phyloP scores from a whole-genome alignment of 2,113 vertebrate species.

The Melanocharis versteri region DNA sequence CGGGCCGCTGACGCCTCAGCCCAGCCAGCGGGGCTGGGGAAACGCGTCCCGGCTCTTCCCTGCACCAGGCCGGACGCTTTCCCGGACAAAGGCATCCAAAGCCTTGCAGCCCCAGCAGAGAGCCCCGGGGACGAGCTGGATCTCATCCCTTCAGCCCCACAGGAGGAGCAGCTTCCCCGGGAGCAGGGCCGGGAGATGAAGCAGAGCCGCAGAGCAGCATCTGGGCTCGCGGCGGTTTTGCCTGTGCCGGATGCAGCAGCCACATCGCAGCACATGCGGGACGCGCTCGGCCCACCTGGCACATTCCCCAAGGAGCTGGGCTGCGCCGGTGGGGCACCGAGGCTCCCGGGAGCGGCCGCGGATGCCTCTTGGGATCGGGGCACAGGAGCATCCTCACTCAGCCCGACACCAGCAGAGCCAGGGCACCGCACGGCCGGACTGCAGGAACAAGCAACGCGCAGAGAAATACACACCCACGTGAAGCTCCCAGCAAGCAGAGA shows the following conservation, averaged over 20 bases:
- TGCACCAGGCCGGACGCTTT: rapidly evolving
- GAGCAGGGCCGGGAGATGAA: neutral
- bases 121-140: neutral
- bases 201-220: neutral
- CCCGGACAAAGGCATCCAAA: neutral
- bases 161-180: neutral
- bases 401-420: rapidly evolving
- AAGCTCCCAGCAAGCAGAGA: neutral
- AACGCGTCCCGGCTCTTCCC: rapidly evolving
- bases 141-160: neutral
- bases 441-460: rapidly evolving
- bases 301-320: rapidly evolving
- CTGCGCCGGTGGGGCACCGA: rapidly evolving
- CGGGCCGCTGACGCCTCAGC: rapidly evolving
- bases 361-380: rapidly evolving
- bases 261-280: neutral
- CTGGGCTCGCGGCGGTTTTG: rapidly evolving
- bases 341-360: rapidly evolving
- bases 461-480: rapidly evolving
- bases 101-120: neutral
- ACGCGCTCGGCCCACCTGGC: neutral
- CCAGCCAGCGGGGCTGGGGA: rapidly evolving
- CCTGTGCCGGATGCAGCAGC: neutral
- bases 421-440: rapidly evolving
- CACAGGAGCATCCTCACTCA: neutral